These are phyloP conservation scores for Scaptomyza caliginosa DNA, from an alignment of 2,888 invertebrate genomes.

Conservation along the genomic window DNA sequence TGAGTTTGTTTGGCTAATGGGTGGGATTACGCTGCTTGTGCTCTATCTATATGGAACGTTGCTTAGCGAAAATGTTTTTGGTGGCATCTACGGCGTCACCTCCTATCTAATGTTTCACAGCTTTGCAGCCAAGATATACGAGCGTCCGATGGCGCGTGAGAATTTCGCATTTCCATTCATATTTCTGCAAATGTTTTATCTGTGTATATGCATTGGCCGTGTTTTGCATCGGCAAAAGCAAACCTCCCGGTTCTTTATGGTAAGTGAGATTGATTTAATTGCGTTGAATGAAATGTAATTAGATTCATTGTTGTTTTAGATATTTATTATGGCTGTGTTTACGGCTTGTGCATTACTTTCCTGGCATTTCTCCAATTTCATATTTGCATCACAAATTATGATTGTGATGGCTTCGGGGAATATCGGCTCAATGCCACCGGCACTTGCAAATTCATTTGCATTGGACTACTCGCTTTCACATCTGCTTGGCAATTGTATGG, in stretches of 20 bases:
- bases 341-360: conserved; percentile 84
- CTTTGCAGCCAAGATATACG: conserved; percentile 93
- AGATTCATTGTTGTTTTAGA: conserved; percentile 48
- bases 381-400: conserved; percentile 90
- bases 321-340: conserved; percentile 78
- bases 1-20: conserved; percentile 89
- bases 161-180: conserved; percentile 93
- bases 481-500: conserved; percentile 76
- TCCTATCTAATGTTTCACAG: conserved; percentile 93
- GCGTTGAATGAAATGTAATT: neutral
- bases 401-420: conserved; percentile 90
- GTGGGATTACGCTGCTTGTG: conserved; percentile 88
- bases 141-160: conserved; percentile 94
- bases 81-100: conserved; percentile 89
- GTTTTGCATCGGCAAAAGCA: conserved; percentile 69
- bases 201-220: conserved; percentile 86
- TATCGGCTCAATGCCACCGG: conserved; percentile 84
- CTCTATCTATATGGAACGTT: conserved; percentile 88
- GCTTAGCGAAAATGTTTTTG: conserved; percentile 89
- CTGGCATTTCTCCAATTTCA: conserved; percentile 94
- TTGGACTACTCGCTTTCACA: conserved; percentile 82
- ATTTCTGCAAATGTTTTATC: conserved; percentile 89
- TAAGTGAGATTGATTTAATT: conserved; percentile 10
- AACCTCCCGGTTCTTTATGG: conserved; percentile 65
- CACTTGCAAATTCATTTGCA: conserved; percentile 83